Evolutionary conservation across 2,797 vertebrate species (phyloP).

Genomic region (Mormyrus proboscirostris): DNA sequence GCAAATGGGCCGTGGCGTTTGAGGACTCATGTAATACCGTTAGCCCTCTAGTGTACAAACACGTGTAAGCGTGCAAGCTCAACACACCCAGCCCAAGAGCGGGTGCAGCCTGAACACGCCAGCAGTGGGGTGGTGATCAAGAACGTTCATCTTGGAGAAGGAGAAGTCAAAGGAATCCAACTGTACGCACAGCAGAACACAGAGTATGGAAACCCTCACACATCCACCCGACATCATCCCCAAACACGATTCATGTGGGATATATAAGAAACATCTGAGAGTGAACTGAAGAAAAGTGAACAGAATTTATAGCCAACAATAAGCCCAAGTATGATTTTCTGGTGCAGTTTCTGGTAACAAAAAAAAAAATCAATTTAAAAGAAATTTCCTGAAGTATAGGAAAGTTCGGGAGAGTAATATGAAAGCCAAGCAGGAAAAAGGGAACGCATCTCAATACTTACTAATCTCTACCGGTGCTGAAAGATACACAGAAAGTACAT

Average conservation of each 20-base stretch:
- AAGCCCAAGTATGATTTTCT: background rate
- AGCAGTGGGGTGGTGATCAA: background rate
- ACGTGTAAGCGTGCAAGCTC: background rate
- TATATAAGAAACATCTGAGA: background rate
- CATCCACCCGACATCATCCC: background rate
- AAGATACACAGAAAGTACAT: constrained; percentile 25
- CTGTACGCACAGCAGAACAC: background rate
- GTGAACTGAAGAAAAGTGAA: background rate
- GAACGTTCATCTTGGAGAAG: background rate
- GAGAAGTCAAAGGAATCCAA: background rate
- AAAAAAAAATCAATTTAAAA: background rate
- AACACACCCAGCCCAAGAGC: background rate
- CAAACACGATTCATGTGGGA: background rate
- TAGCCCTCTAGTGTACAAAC: background rate
- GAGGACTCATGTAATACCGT: background rate
- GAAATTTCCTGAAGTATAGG: background rate
- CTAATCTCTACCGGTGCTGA: constrained; percentile 48
- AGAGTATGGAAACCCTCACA: background rate
- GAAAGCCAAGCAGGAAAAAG: constrained; percentile 22
- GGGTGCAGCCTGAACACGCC: background rate
- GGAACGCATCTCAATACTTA: constrained; percentile 47
- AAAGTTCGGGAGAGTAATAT: background rate
- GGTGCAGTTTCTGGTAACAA: background rate
- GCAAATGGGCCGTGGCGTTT: background rate
- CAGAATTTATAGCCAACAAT: background rate